Conservation (phyloP, 2,888 invertebrate species). For the Oxystoma pomonae region DNA sequence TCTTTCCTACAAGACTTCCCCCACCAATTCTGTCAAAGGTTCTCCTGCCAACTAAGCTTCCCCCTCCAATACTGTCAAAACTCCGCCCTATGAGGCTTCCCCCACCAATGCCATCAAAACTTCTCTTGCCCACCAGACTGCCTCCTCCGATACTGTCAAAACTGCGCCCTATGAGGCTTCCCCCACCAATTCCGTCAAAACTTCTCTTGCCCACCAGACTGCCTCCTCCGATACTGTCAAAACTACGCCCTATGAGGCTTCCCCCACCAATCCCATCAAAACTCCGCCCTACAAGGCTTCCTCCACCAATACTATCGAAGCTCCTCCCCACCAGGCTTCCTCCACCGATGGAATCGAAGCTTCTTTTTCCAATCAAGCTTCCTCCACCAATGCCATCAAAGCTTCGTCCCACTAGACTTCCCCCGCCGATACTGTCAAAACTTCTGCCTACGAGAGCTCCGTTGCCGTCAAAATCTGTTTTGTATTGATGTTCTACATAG, state of each 20-base stretch:
- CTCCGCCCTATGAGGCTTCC: background rate
- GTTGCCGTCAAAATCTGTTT: background rate
- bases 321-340: background rate
- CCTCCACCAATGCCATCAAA: background rate
- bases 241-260: background rate
- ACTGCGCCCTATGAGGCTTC: background rate
- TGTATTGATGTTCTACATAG: no score
- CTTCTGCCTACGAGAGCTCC: background rate
- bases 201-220: background rate
- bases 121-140: background rate
- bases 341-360: background rate
- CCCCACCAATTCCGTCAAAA: background rate
- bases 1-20: background rate
- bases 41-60: background rate
- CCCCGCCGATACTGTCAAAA: background rate
- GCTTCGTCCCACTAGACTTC: background rate
- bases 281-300: background rate
- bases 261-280: background rate
- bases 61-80: background rate
- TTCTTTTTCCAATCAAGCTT: background rate
- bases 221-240: background rate
- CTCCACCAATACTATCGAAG: background rate
- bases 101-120: background rate
- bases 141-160: slow-evolving; percentile 1
- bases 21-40: background rate